Base-by-base conservation (phyloP, 2,888 invertebrate genomes). In the Tenthredo distinguenda region DNA sequence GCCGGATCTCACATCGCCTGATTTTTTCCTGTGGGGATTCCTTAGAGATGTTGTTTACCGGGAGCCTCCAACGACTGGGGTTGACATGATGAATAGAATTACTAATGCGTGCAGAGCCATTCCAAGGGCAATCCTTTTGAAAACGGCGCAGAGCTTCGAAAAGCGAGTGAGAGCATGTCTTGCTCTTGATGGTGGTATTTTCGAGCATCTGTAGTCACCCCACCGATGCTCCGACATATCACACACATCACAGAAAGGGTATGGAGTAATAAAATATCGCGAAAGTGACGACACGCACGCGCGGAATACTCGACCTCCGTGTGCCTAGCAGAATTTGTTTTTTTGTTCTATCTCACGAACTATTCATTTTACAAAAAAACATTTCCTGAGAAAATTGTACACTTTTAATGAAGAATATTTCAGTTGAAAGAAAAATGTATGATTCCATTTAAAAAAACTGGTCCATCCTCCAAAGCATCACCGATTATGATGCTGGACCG, bases 51-150 rank as follows among this genome's bases (percentile, higher is more conserved):
- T 26, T 34, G 71, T 34, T 71, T 31, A 71, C 71, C 34, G 37
- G 71, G 34, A 71, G 71, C 31, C 71, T 71, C 71, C 71, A 37
- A 71, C 85, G 55, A 85, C 81, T 21, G 15, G 50, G 34, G 71
- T 31, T 12, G 43, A 85, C 50, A 85, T 85, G 76, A 79, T 40
- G 50, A 77, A 71, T 15, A 31, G 71, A 71, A 71, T 71, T 37
- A 71, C 15, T 34, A 37, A 10, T 15, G 79, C 85, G 47, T 65
- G 77, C 47, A 71, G 62, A 31, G 76, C 76, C 26, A 76, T 84
- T 21, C 62, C 76, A 65, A 58, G 65, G 74, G 62, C 21, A 55
- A 72, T 84, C 31, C 84, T 72, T 12, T 55, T 55, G 71, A 71
- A 47, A 84, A 84, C 74, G 55, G 74, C 1, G 58, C n/a, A 58